A percentile compares a stretch with the other conserved stretches of the same genome.
Conservation (phyloP, 2,113 vertebrate species). For the Oceanodroma tethys region DNA sequence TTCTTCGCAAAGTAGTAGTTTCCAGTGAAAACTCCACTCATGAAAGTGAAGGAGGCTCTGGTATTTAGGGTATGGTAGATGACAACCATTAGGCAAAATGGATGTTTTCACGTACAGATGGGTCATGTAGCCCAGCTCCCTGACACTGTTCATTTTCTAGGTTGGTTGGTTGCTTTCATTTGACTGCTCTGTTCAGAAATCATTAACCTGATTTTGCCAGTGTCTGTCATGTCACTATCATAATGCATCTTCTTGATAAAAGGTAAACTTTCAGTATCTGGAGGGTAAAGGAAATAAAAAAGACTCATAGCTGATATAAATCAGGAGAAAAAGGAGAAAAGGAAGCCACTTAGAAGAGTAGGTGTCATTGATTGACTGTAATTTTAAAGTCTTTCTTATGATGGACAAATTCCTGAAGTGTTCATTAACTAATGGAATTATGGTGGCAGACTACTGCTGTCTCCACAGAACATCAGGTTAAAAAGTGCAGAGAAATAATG, state of each 20-base stretch:
- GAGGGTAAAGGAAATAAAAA: constrained; percentile 34
- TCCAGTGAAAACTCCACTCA: background rate
- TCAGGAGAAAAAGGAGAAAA: constrained; percentile 35
- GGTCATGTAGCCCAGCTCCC: background rate
- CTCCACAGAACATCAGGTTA: constrained; percentile 38
- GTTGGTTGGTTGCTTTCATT: background rate
- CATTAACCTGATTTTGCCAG: background rate
- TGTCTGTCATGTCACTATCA: background rate
- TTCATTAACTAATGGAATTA: constrained; percentile 75
- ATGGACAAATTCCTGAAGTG: constrained; percentile 55
- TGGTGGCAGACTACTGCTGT: background rate
- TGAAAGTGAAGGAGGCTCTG: background rate
- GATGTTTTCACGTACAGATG: background rate
- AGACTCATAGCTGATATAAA: constrained; percentile 10
- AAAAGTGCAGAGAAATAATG: constrained; percentile 38
- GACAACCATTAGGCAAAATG: background rate
- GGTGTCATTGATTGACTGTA: constrained; percentile 61
- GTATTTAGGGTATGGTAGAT: background rate
- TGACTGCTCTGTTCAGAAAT: background rate
- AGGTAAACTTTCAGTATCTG: constrained; percentile 18
- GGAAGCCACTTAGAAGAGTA: constrained; percentile 18
- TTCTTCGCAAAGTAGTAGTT: background rate
- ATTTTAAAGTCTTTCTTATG: constrained; percentile 59
- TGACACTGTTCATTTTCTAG: background rate
- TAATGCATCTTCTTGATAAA: constrained; percentile 11